Evolutionary conservation across 2,797 vertebrate genomes (phyloP).

Genomic region (Bovichtus diacanthus): DNA sequence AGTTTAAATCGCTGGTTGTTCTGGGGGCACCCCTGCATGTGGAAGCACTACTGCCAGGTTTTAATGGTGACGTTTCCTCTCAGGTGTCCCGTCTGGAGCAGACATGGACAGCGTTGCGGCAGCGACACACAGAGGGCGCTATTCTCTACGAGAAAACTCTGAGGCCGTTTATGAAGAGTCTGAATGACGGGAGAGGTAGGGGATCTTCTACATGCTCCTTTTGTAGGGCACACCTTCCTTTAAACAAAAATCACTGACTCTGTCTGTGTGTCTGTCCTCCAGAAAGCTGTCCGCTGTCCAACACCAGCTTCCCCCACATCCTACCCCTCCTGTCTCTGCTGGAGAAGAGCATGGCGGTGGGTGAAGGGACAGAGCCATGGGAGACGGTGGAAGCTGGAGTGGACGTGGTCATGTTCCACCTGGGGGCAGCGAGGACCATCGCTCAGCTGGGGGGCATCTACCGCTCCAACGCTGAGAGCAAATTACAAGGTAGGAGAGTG

Average conservation of each 20-base stretch:
- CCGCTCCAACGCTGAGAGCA: slow-evolving; percentile 89
- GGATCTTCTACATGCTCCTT: not conserved
- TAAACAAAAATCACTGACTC: not conserved
- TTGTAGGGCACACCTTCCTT: not conserved
- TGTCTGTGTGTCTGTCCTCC: slow-evolving; percentile 9
- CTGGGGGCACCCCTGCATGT: not conserved
- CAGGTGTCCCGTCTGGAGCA: slow-evolving; percentile 93
- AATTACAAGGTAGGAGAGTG: slow-evolving; percentile 86
- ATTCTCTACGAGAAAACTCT: slow-evolving; percentile 96
- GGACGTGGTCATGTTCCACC: slow-evolving; percentile 93
- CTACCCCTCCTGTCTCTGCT: slow-evolving; percentile 92
- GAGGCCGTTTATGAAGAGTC: slow-evolving; percentile 91
- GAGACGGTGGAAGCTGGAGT: slow-evolving; percentile 87
- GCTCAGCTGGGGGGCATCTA: slow-evolving; percentile 92
- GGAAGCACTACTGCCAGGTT: not conserved
- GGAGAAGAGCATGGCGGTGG: slow-evolving; percentile 86
- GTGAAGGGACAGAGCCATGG: slow-evolving; percentile 89
- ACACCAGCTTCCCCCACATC: slow-evolving; percentile 92
- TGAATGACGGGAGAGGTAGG: slow-evolving; percentile 94
- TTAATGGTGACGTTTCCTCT: not conserved
- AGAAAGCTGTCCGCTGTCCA: slow-evolving; percentile 90
- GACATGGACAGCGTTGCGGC: slow-evolving; percentile 91
- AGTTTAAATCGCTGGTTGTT: not conserved
- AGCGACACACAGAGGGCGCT: slow-evolving; percentile 93
- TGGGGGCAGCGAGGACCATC: slow-evolving; percentile 90